Base-by-base conservation (phyloP, 2,113 vertebrate genomes). In the Eubucco bourcierii region DNA sequence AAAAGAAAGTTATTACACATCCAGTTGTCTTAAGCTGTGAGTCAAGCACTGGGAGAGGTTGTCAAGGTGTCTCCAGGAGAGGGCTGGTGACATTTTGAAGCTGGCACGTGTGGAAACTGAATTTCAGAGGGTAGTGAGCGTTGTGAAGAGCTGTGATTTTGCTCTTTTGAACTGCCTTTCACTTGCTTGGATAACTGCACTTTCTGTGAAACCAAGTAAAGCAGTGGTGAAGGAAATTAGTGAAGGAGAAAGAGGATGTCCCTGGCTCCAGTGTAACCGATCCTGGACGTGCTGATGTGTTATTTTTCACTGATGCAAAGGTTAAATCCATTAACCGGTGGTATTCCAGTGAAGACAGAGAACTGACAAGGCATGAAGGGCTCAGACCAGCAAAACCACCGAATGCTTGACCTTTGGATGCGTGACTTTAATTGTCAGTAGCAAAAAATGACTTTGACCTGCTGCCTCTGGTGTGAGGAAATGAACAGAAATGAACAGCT, bases 321-420 rank as follows among this genome's bases (percentile, higher is more conserved):
- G 94, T 95, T 90, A 91, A 95, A 91, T 74, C 89, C 84, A 92
- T 95, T 94, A 94, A 53, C 79, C 81, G 91, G 90, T 92, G 84
- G 79, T 80, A 87, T 91, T 87, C 84, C 73, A 90, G 65, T 6
- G 73, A 94, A 87, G 79, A 85, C 60, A 44, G 65, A 25, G 81
- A 93, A 79, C 76, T 94, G 93, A 87, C 91, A 95, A 91, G 65
- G 87, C 79, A 87, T 91, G 91, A 95, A 94, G 89, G 76, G 65
- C 93, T 92, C 1, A 5, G 81, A 76, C 72, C 81, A 88, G 79
- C 41, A 74, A 80, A 61, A 44, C 89, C 79, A 82, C 75, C 5
- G 41, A 64, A 37, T 47, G 47, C 58, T 92, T 95, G 91, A 87
- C 95, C 93, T 96, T 77, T 83, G 75, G 55, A 74, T 74, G 50